Evolutionary conservation across 2,888 invertebrate genomes (phyloP).

Genomic region (Meiosimyza decipiens): DNA sequence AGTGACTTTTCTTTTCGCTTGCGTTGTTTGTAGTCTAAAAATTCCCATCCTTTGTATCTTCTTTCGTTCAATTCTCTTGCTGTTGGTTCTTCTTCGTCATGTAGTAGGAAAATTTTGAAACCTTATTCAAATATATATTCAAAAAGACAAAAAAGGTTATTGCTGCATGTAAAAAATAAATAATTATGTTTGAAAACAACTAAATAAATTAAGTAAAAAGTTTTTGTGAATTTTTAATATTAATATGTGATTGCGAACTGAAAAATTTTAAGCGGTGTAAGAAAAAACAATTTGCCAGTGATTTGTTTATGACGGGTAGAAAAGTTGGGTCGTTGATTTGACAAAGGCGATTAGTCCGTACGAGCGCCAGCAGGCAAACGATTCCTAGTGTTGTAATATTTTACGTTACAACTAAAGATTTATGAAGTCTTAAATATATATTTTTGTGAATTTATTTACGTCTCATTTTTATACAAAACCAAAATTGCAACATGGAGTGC

Average conservation of each 20-base stretch:
- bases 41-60: not conserved
- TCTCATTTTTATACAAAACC: too few species aligned
- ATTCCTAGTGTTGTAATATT: not conserved
- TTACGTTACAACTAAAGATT: too few species aligned
- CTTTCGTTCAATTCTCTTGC: slow-evolving; percentile 21
- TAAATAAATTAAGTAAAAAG: slow-evolving; percentile 25
- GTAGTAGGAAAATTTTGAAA: slow-evolving; percentile 28
- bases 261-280: not conserved
- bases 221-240: slow-evolving; percentile 12
- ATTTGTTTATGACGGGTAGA: slow-evolving; percentile 11
- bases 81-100: slow-evolving; percentile 10
- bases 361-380: not conserved
- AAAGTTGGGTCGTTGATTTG: not conserved
- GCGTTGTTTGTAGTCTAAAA: too few species aligned
- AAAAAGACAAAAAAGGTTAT: slow-evolving; percentile 18
- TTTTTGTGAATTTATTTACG: slow-evolving; percentile 1
- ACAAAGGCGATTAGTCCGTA: not conserved
- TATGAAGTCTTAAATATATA: not conserved
- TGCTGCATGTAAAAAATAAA: slow-evolving; percentile 7
- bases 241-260: not conserved
- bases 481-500: slow-evolving; percentile 41
- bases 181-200: not conserved
- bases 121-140: slow-evolving; percentile 32
- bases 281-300: slow-evolving; percentile 22
- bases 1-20: too few species aligned